These are phyloP conservation scores for Drosophila demipolita DNA, from an alignment of 2,888 invertebrate species.

Conservation along the genomic window DNA sequence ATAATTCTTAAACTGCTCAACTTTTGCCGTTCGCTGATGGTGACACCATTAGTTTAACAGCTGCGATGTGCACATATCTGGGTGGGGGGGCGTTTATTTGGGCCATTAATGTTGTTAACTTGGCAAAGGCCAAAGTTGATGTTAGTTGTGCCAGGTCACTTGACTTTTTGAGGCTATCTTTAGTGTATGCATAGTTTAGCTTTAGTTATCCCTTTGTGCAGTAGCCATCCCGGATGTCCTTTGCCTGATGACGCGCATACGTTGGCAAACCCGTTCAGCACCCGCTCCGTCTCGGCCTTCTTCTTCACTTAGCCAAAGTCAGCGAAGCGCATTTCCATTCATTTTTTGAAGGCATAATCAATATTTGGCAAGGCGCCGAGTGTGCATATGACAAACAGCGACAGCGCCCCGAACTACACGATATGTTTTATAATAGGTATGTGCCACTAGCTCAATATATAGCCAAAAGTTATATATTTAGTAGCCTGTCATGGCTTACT, in stretches of 20 bases:
- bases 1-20: slow-evolving; percentile 28
- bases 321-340: slow-evolving; percentile 76
- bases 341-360: slow-evolving; percentile 75
- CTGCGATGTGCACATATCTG: slow-evolving; percentile 8
- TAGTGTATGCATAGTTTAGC: slow-evolving; percentile 16
- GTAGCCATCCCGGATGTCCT: slow-evolving; percentile 68
- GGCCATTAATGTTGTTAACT: slow-evolving; percentile 67
- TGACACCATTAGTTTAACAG: slow-evolving; percentile 29
- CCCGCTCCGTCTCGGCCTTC: background rate
- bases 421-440: slow-evolving; percentile 33
- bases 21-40: slow-evolving; percentile 40
- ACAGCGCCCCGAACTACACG: slow-evolving; percentile 61
- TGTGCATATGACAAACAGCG: slow-evolving; percentile 75
- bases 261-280: slow-evolving; percentile 26
- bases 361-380: slow-evolving; percentile 77
- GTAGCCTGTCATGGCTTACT: slow-evolving; percentile 23
- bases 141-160: slow-evolving; percentile 32
- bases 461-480: slow-evolving; percentile 22
- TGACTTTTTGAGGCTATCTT: slow-evolving; percentile 28
- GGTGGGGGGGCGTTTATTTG: slow-evolving; percentile 39
- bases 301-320: slow-evolving; percentile 48
- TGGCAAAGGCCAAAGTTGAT: slow-evolving; percentile 35
- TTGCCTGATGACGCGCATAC: slow-evolving; percentile 63
- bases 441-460: slow-evolving; percentile 16
- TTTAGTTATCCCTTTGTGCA: slow-evolving; percentile 47